Evolutionary conservation across 2,888 invertebrate genomes (phyloP).

Genomic region (Cephus pulcher): DNA sequence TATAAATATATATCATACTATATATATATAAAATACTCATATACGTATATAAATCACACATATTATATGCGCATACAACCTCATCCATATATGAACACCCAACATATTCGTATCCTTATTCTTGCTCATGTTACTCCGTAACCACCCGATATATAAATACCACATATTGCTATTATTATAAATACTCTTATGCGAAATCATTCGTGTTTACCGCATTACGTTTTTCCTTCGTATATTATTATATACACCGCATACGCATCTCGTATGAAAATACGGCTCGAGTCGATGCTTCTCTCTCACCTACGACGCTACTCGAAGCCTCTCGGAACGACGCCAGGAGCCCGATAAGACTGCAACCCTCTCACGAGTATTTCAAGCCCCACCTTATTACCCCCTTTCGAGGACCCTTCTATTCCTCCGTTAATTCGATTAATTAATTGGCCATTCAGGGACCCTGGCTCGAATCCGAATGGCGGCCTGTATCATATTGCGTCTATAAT

Average conservation of each 20-base stretch:
- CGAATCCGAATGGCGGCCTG: neutral
- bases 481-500: neutral
- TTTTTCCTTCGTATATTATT: conserved; percentile 20
- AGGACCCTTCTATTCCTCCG: neutral
- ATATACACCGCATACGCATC: conserved; percentile 20
- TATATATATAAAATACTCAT: conserved; percentile 9
- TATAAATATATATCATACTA: conserved; percentile 3
- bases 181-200: neutral
- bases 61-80: conserved; percentile 7
- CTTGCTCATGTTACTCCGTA: neutral
- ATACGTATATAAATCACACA: conserved; percentile 24
- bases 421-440: neutral
- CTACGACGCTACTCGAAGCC: neutral
- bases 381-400: neutral
- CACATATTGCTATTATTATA: conserved; percentile 18
- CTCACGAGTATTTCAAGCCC: no score
- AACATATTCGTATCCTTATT: neutral
- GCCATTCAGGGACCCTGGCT: neutral
- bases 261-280: conserved; percentile 13
- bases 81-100: neutral
- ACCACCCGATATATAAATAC: conserved; percentile 12
- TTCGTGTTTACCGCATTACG: neutral
- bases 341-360: neutral
- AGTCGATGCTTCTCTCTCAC: neutral
- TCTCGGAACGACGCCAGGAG: neutral